Percentiles rank a stretch among this genome's conserved stretches.
Conservation (phyloP, 2,113 vertebrate species). For the Gambusia holbrooki region DNA sequence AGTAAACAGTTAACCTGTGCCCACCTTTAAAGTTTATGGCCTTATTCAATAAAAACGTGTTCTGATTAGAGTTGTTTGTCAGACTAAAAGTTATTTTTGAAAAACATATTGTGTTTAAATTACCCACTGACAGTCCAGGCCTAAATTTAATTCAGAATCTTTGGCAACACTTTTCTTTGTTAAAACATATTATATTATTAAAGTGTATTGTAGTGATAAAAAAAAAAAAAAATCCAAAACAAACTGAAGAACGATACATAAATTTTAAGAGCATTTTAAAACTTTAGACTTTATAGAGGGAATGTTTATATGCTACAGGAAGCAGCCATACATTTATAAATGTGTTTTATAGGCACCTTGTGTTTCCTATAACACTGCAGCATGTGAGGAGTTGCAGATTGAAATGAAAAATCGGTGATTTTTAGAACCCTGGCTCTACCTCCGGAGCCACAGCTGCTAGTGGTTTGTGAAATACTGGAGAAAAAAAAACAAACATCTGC, state of each 20-base stretch:
- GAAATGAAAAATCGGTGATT: conserved; percentile 1
- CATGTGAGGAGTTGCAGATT: not conserved
- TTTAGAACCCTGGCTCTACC: not conserved
- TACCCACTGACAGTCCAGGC: not conserved
- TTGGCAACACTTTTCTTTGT: not conserved
- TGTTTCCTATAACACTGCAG: not conserved
- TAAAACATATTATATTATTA: not conserved
- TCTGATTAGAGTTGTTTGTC: no score
- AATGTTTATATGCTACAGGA: not conserved
- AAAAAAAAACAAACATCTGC: not conserved
- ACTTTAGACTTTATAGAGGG: not conserved
- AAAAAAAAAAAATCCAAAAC: not conserved
- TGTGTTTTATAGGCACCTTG: not conserved
- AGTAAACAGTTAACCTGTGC: no score
- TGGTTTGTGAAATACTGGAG: not conserved
- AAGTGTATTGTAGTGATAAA: not conserved
- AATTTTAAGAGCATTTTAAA: not conserved
- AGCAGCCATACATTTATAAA: no score
- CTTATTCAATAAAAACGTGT: no score
- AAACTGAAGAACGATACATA: not conserved
- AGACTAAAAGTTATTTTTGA: no score
- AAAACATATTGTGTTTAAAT: not conserved
- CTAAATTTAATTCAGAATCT: not conserved
- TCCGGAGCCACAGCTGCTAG: conserved; percentile 6
- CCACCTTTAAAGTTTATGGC: no score